A percentile compares a stretch with the other conserved stretches of the same genome.
Conservation (phyloP, 2,888 invertebrate genomes). For the Opisthograptis luteolata region DNA sequence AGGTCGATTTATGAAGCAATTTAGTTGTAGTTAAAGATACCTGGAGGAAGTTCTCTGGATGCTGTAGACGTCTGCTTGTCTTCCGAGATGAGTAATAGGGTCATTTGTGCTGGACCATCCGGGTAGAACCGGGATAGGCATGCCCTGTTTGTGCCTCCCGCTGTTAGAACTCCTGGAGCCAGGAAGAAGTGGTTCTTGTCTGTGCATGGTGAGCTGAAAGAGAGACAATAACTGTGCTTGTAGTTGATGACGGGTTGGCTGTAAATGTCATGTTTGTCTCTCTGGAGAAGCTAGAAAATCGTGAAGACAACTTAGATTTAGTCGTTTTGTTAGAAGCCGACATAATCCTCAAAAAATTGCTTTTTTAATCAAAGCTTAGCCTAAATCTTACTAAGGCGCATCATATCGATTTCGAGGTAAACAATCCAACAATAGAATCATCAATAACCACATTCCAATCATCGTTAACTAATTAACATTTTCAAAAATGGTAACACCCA, state of each 20-base stretch:
- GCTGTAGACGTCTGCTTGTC: slow-evolving; percentile 52
- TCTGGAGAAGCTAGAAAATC: no score
- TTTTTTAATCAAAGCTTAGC: not conserved
- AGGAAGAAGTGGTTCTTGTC: slow-evolving; percentile 71
- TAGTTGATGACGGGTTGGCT: no score
- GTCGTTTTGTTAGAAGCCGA: no score
- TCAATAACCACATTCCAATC: slow-evolving; percentile 5
- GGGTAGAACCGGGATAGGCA: slow-evolving; percentile 73
- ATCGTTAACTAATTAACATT: slow-evolving; percentile 15
- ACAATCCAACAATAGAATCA: slow-evolving; percentile 4
- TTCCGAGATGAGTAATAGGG: slow-evolving; percentile 54
- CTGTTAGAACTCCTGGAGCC: slow-evolving; percentile 70
- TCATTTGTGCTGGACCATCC: slow-evolving; percentile 59
- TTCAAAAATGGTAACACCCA: slow-evolving; percentile 12
- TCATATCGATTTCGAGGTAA: slow-evolving; percentile 4
- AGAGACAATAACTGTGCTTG: slow-evolving; percentile 18
- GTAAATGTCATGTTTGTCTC: no score
- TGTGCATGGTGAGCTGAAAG: slow-evolving; percentile 59
- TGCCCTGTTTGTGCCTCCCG: slow-evolving; percentile 66
- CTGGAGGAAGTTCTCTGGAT: slow-evolving; percentile 59
- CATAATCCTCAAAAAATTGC: no score
- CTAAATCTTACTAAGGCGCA: slow-evolving; percentile 19
- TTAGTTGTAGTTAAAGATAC: slow-evolving; percentile 43
- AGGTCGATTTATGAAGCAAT: no score
- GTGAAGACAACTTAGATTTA: no score